Base-by-base conservation (phyloP, 1,140 invertebrate genomes). In the Helicoverpa zea region DNA sequence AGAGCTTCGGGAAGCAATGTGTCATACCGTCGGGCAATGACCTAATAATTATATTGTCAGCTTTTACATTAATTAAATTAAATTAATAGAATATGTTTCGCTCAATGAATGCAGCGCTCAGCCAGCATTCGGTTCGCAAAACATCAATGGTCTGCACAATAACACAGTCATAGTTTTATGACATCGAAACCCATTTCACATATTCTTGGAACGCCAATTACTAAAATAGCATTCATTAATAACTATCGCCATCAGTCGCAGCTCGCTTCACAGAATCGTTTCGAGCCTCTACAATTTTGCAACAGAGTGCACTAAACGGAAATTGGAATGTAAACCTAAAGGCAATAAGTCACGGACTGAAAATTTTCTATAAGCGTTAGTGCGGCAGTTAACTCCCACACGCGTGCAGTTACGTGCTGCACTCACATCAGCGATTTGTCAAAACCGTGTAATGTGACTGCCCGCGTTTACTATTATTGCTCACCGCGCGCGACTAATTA, bases 371-470 rank as follows among this genome's bases (percentile, higher is more conserved):
- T 77, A 77, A 77, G 23, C 61, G 75, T 56, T 51, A 66, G 61
- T 66, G 75, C 29, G 59, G 75, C 49, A 52, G 14, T 76, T 51
- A 77, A 66, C 47, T 56, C 43, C 56, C 59, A 52, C 68, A 51
- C 58, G 18, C 13, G n/a, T 23, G 47, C 59, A 13, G 74, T 72
- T 14, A 59, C 16, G 13, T 51, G 68, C 29, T 18, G 72, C 56
- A 74, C 49, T 74, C 56, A 54, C 66, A 77, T 63, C n/a, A 49
- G 80, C 80, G 70, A 85, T 85, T 83, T 85, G 81, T 83, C 75
- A 79, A 59, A 59, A 80, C 72, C 84, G 78, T 86, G 73, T 84
- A 86, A 86, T 84, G 78, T 79, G 74, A 74, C 51, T 56, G 63
- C 29, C 68, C 52, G 49, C 66, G 49, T 74, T 30, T 79, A 63